Conservation (phyloP, 2,113 vertebrate species). For the Tylochromis polylepis region DNA sequence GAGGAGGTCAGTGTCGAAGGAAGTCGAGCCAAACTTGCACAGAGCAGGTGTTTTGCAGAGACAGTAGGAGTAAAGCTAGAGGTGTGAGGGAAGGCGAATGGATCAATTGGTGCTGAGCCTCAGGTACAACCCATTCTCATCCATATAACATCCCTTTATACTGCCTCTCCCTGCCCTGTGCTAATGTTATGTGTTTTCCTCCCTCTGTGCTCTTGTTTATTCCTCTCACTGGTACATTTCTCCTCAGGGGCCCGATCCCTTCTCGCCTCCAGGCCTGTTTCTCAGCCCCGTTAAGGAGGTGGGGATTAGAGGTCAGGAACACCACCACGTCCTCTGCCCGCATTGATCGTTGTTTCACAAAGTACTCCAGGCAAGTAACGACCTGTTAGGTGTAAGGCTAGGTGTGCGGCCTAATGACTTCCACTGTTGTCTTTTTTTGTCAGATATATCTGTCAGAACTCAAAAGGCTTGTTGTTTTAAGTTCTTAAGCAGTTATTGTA, state of each 20-base stretch:
- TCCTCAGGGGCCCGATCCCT: constrained; percentile 51
- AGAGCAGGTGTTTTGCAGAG: constrained; percentile 29
- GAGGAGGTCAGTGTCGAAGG: not conserved
- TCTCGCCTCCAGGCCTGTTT: constrained; percentile 28
- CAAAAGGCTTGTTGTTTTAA: not conserved
- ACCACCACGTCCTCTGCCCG: constrained; percentile 7
- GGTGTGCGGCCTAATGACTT: constrained; percentile 31
- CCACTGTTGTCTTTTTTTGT: not conserved
- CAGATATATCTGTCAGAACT: not conserved
- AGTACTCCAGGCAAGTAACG: constrained; percentile 7
- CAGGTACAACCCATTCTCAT: constrained; percentile 43
- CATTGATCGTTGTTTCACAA: constrained; percentile 41
- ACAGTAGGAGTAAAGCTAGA: constrained; percentile 24
- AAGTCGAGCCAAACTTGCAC: constrained; percentile 19
- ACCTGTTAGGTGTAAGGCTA: constrained; percentile 27
- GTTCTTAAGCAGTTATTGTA: not conserved
- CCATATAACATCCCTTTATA: constrained; percentile 36
- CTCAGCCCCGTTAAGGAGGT: constrained; percentile 52
- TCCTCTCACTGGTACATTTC: constrained; percentile 36
- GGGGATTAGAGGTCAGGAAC: constrained; percentile 48
- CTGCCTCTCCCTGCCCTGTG: not conserved
- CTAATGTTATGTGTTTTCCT: constrained; percentile 10
- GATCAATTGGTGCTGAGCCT: constrained; percentile 55
- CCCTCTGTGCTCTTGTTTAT: constrained; percentile 33
- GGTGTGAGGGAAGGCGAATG: constrained; percentile 38